Conservation (phyloP, 2,797 vertebrate species). For the Sphenopsis melanotis region DNA sequence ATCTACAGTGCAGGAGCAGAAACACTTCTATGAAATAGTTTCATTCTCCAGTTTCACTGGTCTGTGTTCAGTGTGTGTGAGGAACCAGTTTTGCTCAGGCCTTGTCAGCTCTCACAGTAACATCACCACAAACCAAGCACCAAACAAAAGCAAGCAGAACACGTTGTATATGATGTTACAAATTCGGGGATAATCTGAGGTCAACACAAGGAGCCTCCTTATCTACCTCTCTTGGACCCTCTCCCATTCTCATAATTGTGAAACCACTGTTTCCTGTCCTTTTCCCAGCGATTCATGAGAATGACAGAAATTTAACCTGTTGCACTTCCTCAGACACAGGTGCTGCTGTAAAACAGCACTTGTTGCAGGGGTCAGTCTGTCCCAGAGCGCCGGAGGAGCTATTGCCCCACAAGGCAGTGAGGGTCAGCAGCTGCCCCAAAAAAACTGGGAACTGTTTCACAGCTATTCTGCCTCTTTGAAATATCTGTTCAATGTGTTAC, state of each 20-base stretch:
- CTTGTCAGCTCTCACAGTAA: neutral
- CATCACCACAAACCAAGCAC: neutral
- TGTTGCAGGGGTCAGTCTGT: neutral
- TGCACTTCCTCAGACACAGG: neutral
- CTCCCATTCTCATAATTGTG: neutral
- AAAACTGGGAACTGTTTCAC: neutral
- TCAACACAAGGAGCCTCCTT: neutral
- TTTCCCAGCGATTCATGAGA: neutral
- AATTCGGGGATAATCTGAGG: neutral
- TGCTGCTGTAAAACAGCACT: neutral
- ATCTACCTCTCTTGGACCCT: neutral
- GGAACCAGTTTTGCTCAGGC: neutral
- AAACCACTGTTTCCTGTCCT: neutral
- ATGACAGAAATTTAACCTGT: neutral
- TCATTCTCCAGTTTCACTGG: neutral
- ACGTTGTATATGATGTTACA: neutral
- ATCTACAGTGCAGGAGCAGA: neutral
- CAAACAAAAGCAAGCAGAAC: neutral
- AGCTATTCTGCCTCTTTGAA: neutral
- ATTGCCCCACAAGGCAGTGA: neutral
- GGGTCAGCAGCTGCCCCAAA: neutral
- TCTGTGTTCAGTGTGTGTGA: neutral
- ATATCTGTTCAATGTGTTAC: neutral
- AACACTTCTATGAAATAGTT: neutral
- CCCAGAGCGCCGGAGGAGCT: neutral